Conservation (phyloP, 2,797 vertebrate species). For the Manis javanica region DNA sequence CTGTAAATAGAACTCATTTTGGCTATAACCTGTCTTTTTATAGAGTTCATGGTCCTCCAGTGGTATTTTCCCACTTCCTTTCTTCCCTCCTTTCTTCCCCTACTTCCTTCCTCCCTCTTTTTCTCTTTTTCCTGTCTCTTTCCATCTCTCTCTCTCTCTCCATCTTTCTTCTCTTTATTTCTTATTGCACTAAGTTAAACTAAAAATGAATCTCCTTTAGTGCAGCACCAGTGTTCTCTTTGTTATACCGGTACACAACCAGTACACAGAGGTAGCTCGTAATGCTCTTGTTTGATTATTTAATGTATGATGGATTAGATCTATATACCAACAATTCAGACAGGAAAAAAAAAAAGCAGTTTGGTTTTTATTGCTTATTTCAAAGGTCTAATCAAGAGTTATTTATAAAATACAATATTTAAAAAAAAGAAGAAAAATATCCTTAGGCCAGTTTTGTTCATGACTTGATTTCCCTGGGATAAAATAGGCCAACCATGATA, state of each 20-base stretch:
- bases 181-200: neutral
- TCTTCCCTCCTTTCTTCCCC: neutral
- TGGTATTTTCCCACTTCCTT: neutral
- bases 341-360: neutral
- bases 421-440: neutral
- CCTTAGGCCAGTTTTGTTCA: neutral
- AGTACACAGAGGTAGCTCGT: neutral
- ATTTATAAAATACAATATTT: neutral
- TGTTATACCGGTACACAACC: neutral
- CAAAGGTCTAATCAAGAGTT: neutral
- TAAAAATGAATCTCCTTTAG: neutral
- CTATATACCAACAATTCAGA: neutral
- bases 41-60: neutral
- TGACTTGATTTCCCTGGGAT: neutral
- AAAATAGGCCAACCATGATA: neutral
- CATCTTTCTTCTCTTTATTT: neutral
- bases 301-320: neutral
- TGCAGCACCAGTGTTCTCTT: neutral
- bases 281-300: neutral
- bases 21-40: neutral
- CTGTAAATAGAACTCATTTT: neutral
- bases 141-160: neutral
- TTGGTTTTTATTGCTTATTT: neutral
- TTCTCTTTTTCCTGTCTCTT: neutral
- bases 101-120: too few relatives aligned